A percentile compares a stretch with the other conserved stretches of the same genome.
Evolutionary conservation across 2,113 vertebrate genomes (phyloP).

Genomic region (Pachyramphus minor): DNA sequence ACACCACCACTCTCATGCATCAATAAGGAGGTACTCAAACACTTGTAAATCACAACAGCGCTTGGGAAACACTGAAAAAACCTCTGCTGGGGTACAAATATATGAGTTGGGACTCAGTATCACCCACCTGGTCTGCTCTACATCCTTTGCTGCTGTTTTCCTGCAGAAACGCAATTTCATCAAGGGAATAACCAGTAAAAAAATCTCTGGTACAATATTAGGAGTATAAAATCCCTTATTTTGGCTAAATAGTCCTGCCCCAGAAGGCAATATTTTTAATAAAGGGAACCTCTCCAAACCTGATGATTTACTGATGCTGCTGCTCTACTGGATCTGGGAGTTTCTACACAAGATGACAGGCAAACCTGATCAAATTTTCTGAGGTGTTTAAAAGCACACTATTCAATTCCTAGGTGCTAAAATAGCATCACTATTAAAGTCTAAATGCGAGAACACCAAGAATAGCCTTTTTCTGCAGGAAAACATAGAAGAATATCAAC

Average conservation of each 20-base stretch:
- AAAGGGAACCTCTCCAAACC: background rate
- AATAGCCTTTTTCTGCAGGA: background rate
- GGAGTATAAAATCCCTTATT: background rate
- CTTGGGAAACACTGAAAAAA: background rate
- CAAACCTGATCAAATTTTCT: background rate
- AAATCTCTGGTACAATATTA: background rate
- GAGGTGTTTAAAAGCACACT: background rate
- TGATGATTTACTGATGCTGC: background rate
- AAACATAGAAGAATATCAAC: background rate
- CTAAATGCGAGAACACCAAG: background rate
- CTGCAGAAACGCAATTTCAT: background rate
- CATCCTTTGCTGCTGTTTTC: background rate
- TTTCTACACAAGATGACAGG: rapidly evolving
- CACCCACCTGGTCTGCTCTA: rapidly evolving
- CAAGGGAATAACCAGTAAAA: background rate
- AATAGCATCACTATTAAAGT: slow-evolving; percentile 2
- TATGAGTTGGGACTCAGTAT: background rate
- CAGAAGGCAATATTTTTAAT: background rate
- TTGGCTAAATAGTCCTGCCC: background rate
- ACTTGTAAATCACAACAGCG: background rate
- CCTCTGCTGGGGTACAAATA: background rate
- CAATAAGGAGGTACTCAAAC: too few species aligned
- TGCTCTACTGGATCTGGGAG: background rate
- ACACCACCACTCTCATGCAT: rapidly evolving
- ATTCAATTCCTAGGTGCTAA: background rate